Conservation (phyloP, 2,888 invertebrate species). For the Ferrisia virgata region DNA sequence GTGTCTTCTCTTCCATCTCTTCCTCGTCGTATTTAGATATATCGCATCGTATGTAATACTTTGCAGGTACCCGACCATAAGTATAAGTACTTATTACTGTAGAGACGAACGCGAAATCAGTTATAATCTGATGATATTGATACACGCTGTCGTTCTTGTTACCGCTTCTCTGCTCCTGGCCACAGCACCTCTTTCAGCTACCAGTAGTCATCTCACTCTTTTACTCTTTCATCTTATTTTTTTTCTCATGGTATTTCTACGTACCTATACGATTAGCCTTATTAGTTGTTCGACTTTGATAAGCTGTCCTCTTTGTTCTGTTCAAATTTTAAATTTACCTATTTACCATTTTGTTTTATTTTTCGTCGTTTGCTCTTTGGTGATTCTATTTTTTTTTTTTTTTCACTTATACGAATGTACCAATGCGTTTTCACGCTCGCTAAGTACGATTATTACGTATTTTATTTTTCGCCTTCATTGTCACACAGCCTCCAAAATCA, state of each 20-base stretch:
- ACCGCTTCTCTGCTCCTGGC: not conserved
- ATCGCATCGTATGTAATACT: too few relatives aligned
- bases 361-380: not conserved
- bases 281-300: conserved; percentile 1
- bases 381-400: too few relatives aligned
- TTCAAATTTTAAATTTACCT: conserved; percentile 16
- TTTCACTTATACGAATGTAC: too few relatives aligned
- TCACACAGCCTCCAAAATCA: too few relatives aligned
- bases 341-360: not conserved
- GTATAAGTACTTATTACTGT: not conserved
- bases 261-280: conserved; percentile 11
- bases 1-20: too few relatives aligned
- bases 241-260: not conserved
- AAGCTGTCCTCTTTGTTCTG: conserved; percentile 2
- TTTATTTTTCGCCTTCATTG: not conserved
- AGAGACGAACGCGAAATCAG: conserved; percentile 26
- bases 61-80: not conserved
- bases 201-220: not conserved
- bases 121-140: conserved; percentile 43
- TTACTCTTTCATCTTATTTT: not conserved
- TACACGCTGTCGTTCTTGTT: not conserved
- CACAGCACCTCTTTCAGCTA: too few relatives aligned
- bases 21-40: too few relatives aligned
- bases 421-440: too few relatives aligned
- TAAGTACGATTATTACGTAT: too few relatives aligned